Conservation (phyloP, 64 coral and sea anemone species). For the Acropora yongei region DNA sequence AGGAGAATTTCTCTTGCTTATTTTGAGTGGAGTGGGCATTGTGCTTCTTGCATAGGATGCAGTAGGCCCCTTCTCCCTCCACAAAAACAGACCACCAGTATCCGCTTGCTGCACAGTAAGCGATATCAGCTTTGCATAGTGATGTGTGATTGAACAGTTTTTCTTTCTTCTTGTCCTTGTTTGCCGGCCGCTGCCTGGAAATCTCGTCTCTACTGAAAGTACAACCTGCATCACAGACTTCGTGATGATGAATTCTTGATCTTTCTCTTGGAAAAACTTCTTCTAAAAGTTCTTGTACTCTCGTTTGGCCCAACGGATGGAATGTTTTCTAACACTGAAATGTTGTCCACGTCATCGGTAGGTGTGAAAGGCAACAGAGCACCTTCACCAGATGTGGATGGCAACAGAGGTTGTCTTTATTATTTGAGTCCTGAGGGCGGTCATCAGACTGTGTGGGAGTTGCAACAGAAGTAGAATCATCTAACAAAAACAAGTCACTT, state of each 20-base stretch:
- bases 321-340: not conserved
- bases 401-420: no score
- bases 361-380: no score
- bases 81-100: conserved; percentile 42
- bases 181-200: not conserved
- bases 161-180: conserved; percentile 46
- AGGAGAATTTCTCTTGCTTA: conserved; percentile 31
- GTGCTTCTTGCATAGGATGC: conserved; percentile 44
- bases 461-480: no score
- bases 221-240: conserved; percentile 26
- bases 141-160: conserved; percentile 31
- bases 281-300: not conserved
- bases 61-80: conserved; percentile 13
- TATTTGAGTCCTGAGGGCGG: no score
- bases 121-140: not conserved
- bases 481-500: no score
- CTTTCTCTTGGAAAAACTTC: not conserved
- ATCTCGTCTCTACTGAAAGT: conserved; percentile 22
- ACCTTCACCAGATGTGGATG: no score
- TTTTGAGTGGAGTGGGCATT: conserved; percentile 33
- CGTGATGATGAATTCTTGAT: conserved; percentile 1
- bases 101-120: conserved; percentile 15
- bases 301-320: not conserved
- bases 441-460: no score
- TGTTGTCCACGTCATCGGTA: not conserved